Base-by-base conservation (phyloP, 2,888 invertebrate genomes). In the Sphecodes monilicornis region DNA sequence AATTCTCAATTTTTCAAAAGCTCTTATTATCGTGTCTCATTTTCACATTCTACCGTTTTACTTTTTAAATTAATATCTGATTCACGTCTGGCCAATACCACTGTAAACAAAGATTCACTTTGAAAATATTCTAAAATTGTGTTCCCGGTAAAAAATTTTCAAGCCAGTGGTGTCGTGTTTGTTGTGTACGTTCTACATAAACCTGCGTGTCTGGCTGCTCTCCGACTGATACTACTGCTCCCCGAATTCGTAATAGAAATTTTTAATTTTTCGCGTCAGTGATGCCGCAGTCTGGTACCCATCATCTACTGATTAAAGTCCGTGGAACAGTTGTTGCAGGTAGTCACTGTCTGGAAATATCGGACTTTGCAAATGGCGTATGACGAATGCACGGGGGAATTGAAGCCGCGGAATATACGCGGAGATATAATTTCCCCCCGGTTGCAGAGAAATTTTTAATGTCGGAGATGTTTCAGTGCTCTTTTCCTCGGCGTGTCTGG, bases 391-490 rank as follows among this genome's bases (percentile, higher is more conserved):
- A 16, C 18, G 26, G 16, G 29, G 26, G 29, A 29, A 29, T 29
- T 29, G 60, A 60, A 29, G 29, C 4, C 16, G 29, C 2, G 22
- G 22, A 22, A 22, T 32, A 36, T 3, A 22, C 32, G 29, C 16
- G 8, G 16, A 16, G 16, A 29, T 60, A 60, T 60, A 66, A 36
- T 66, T 66, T 36, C 29, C 18, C 18, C 64, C 22, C 22, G 22
- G 64, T 36, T 22, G 64, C 32, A 36, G 22, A 32, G 64, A 66
- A 66, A 66, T 66, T 8, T 66, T 66, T 66, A 66, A 66, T 36
- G 32, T 36, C 32, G 64, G 32, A 60, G 60, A 22, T 66, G 32
- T 66, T 22, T 66, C 64, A 18, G 36, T 10, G 64, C 22, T 22
- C 3, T 66, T 36, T 22, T 66, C 64, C 36, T 36, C 22, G 22